phyloP scores from a whole-genome alignment of 2,888 invertebrate genomes.

The Zelleria hepariella region DNA sequence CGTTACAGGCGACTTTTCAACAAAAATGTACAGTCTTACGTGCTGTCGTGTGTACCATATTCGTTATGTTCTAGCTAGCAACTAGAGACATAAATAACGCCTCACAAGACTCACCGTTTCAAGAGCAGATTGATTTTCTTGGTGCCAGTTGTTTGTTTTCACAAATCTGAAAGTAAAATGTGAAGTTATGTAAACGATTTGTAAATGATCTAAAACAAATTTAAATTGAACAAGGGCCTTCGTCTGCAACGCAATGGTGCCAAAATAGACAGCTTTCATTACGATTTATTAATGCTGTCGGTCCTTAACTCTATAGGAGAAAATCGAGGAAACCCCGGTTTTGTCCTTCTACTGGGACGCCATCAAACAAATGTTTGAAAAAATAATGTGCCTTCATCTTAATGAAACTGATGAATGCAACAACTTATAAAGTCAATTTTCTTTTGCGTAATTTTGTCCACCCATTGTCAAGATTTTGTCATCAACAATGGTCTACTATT shows the following conservation, averaged over 20 bases:
- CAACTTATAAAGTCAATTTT: not conserved
- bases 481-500: conserved; percentile 8
- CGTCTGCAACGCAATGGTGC: too few relatives aligned
- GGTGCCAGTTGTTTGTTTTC: not conserved
- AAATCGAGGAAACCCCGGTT: too few relatives aligned
- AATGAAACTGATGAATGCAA: not conserved
- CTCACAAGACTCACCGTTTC: not conserved
- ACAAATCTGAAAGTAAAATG: not conserved
- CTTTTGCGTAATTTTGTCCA: conserved; percentile 10
- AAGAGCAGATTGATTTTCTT: not conserved
- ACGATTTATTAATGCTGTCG: too few relatives aligned
- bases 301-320: too few relatives aligned
- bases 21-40: too few relatives aligned
- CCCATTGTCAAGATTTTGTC: conserved; percentile 3
- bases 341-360: too few relatives aligned
- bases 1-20: too few relatives aligned
- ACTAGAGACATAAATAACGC: not conserved
- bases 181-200: not conserved
- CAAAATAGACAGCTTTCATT: too few relatives aligned
- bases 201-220: too few relatives aligned
- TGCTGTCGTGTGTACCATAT: too few relatives aligned
- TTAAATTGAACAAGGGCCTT: too few relatives aligned
- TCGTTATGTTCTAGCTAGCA: too few relatives aligned
- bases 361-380: conserved; percentile 1
- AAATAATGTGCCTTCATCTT: conserved; percentile 1